Percentiles rank a stretch among this genome's conserved stretches.
Conservation (phyloP, 2,113 vertebrate species). For the Lycaon pictus region DNA sequence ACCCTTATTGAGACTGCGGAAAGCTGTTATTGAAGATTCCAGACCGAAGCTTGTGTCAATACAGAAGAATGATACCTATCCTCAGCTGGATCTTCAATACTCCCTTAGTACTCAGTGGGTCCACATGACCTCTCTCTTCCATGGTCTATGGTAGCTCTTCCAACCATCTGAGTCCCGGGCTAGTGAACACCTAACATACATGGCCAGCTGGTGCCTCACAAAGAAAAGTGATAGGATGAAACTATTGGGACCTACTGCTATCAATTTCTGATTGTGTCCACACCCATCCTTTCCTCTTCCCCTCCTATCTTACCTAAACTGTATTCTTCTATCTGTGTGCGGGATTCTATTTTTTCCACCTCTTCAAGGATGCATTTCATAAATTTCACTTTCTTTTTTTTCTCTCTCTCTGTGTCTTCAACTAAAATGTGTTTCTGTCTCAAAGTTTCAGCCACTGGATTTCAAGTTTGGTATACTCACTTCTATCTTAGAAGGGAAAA, state of each 20-base stretch:
- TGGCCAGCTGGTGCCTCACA: neutral
- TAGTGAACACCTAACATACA: neutral
- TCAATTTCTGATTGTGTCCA: neutral
- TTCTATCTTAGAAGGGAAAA: neutral
- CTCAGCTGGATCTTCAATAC: neutral
- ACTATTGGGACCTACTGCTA: neutral
- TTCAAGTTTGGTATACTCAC: conserved; percentile 19
- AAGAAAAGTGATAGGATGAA: neutral
- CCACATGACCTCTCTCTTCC: neutral
- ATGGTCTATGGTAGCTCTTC: neutral
- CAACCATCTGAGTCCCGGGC: neutral
- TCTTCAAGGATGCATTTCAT: neutral
- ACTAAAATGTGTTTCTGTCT: neutral
- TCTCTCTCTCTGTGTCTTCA: neutral
- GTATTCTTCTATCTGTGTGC: neutral
- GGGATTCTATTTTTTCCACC: neutral
- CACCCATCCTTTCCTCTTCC: neutral
- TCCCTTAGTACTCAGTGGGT: neutral
- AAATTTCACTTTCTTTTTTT: neutral
- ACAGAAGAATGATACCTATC: neutral
- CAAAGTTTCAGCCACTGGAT: neutral
- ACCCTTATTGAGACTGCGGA: neutral
- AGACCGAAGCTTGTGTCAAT: neutral
- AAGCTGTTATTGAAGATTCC: neutral
- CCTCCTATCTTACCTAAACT: neutral